These are phyloP conservation scores for Alosa alosa DNA, from an alignment of 2,113 vertebrate genomes.

Conservation along the genomic window DNA sequence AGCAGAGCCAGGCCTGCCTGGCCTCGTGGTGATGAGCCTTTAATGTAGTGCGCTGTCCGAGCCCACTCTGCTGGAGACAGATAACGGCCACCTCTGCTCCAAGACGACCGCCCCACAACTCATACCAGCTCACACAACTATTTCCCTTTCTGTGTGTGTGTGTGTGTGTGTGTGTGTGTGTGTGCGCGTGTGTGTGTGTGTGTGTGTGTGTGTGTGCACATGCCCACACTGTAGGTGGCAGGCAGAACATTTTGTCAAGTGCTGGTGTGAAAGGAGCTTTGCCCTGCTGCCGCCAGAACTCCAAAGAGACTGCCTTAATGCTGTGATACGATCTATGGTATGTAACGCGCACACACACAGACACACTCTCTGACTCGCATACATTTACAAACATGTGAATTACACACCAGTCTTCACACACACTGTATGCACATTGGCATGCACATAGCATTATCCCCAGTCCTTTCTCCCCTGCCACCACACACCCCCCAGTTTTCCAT, in stretches of 20 bases:
- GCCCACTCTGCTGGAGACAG: not conserved
- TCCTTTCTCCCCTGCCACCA: not conserved
- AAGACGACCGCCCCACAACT: not conserved
- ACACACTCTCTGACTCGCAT: slow-evolving; percentile 6
- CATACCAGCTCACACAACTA: not conserved
- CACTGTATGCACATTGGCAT: not conserved
- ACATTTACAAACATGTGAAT: not conserved
- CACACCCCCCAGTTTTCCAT: not conserved
- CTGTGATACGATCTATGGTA: slow-evolving; percentile 83
- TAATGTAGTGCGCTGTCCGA: not conserved
- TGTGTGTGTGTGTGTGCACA: not conserved
- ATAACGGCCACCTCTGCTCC: not conserved
- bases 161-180: slow-evolving; percentile 8
- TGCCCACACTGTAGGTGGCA: slow-evolving; percentile 77
- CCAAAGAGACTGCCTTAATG: slow-evolving; percentile 80
- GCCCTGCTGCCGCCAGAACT: slow-evolving; percentile 82
- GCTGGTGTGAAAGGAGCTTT: slow-evolving; percentile 90
- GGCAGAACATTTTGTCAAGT: slow-evolving; percentile 85
- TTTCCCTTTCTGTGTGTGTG: not conserved
- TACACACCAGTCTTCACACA: too few relatives aligned
- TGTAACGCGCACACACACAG: slow-evolving; percentile 54
- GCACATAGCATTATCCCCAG: not conserved
- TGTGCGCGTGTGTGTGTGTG: not conserved
- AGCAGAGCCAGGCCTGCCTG: not conserved
- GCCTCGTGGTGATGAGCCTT: not conserved